These are phyloP conservation scores for Drosophila acutilabella DNA, from an alignment of 2,888 invertebrate genomes.

Conservation along the genomic window DNA sequence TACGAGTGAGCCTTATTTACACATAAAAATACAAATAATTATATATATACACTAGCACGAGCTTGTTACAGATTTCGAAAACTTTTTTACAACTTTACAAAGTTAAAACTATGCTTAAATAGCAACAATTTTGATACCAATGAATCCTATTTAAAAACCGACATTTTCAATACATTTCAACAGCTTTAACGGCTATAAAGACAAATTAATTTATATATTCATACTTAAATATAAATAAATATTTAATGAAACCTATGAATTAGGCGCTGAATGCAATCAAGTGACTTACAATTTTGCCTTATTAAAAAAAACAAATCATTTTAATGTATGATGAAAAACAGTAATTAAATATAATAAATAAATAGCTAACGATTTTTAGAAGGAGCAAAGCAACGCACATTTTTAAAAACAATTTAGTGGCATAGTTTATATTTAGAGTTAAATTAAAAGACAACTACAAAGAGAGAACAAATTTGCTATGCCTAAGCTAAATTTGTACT, in stretches of 20 bases:
- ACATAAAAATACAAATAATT: constrained; percentile 17
- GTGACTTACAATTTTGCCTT: constrained; percentile 71
- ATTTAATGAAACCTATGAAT: constrained; percentile 31
- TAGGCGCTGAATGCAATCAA: constrained; percentile 70
- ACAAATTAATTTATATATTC: constrained; percentile 33
- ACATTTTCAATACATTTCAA: constrained; percentile 57
- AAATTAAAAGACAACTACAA: constrained; percentile 4
- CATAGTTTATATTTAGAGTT: constrained; percentile 36
- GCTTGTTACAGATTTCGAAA: constrained; percentile 45
- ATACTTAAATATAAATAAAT: constrained; percentile 32
- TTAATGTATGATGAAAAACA: constrained; percentile 29
- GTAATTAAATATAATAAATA: neutral
- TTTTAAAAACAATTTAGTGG: constrained; percentile 47
- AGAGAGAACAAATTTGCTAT: constrained; percentile 9
- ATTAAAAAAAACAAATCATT: constrained; percentile 53
- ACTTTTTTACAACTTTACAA: constrained; percentile 61
- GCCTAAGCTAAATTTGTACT: constrained; percentile 45
- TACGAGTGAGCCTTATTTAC: constrained; percentile 65
- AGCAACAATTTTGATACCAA: constrained; percentile 44
- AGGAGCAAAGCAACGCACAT: constrained; percentile 49
- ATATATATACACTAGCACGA: constrained; percentile 26
- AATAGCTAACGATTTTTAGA: constrained; percentile 20
- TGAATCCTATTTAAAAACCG: constrained; percentile 12
- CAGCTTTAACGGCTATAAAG: constrained; percentile 44
- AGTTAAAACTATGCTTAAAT: constrained; percentile 33